Evolutionary conservation across 23 tunicate genomes (phyloP).

Genomic region (Halocynthia aurantium): DNA sequence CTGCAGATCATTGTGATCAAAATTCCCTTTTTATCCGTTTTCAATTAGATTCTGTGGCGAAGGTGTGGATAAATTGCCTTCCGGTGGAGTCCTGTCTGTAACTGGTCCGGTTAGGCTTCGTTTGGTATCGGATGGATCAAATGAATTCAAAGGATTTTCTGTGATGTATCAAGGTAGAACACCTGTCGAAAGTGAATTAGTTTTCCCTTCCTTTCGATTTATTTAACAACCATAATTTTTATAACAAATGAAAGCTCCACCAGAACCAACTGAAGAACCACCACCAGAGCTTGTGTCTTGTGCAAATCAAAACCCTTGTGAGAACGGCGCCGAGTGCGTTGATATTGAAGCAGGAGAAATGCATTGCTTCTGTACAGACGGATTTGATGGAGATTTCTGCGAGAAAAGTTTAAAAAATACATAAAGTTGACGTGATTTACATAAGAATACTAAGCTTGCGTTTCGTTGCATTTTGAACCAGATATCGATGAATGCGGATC

Average conservation of each 20-base stretch:
- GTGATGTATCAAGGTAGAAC: constrained; percentile 36
- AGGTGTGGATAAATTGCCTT: constrained; percentile 34
- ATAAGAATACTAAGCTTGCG: not conserved
- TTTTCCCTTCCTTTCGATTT: constrained; percentile 2
- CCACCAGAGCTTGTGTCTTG: constrained; percentile 41
- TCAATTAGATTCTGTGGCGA: constrained; percentile 66
- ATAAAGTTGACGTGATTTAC: not conserved
- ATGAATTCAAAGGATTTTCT: constrained; percentile 42
- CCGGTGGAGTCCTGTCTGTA: constrained; percentile 25
- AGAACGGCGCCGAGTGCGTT: constrained; percentile 68
- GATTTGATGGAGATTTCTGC: constrained; percentile 73
- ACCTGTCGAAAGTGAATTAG: not conserved
- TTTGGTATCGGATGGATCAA: constrained; percentile 49
- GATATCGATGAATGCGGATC: constrained; percentile 83
- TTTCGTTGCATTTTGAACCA: constrained; percentile 1
- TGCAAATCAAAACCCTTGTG: constrained; percentile 65
- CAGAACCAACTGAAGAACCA: constrained; percentile 13
- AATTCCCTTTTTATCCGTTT: too few relatives aligned
- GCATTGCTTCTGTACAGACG: constrained; percentile 83
- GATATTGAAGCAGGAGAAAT: constrained; percentile 63
- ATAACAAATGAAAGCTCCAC: not conserved
- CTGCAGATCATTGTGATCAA: too few relatives aligned
- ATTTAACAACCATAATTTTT: not conserved
- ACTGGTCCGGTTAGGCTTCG: constrained; percentile 32
- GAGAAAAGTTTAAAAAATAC: constrained; percentile 48